Base-by-base conservation (phyloP, 2,888 invertebrate species). In the Mythimna impura region DNA sequence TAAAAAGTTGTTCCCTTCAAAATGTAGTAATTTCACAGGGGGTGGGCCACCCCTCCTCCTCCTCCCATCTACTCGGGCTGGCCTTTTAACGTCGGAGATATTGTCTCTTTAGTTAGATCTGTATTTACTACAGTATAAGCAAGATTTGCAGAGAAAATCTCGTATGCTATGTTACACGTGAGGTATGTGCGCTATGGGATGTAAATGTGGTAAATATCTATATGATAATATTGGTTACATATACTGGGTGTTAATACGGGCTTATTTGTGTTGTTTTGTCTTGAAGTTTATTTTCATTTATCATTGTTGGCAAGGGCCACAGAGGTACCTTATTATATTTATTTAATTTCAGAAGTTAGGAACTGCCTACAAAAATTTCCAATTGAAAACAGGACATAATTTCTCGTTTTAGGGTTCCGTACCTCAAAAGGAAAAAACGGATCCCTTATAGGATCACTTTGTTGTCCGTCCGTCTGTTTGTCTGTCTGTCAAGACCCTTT, bases 1-100 rank as follows among this genome's bases (percentile, higher is more conserved):
- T 95, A 96, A 96, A 96, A 96, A 96, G 93, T 95, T 95, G 94
- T 95, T 95, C 95, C 95, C 95, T 95, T 94, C 93, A 94, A 96
- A 92, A 96, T 94, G 95, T 95, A 94, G 96, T 96, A 96, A 96
- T 96, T 96, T 96, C 92, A 94, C 94, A 91, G 90, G 92, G 94
- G 93, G 93, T 89, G 90, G 86, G 84, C 80, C 84, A 80, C 89
- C 86, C 88, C 84, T 66, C 89, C 89, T 84, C 88, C 90, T 87
- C 88, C 92, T 88, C 89, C 89, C 86, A 89, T 89, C 92, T 90
- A 87, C 92, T 89, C 91, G 85, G 93, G 93, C 94, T 95, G 94
- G 95, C 96, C 96, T 96, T 94, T 96, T 96, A 95, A 93, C 96
- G 96, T 94, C 90, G 91, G 92, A 93, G 95, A 95, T 95, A 95